Percentiles rank a stretch among this genome's conserved stretches.
phyloP scores from a whole-genome alignment of 2,113 vertebrate species.

The Varanus salvator region DNA sequence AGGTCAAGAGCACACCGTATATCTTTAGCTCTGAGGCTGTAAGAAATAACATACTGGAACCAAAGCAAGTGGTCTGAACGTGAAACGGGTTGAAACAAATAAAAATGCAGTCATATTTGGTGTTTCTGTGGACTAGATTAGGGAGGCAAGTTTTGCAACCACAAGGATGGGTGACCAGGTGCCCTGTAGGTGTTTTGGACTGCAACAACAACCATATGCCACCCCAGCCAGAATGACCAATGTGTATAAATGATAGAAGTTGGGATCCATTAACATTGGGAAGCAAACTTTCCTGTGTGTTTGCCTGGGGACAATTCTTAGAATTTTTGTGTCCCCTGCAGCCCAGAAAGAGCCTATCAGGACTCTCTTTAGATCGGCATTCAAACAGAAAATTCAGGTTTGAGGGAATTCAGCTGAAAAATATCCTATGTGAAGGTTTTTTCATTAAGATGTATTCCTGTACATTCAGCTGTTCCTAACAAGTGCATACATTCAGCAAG shows the following conservation, averaged over 20 bases:
- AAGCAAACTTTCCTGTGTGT: no score
- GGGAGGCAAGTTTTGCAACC: background rate
- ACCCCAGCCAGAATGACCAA: no score
- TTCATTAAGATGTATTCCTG: background rate
- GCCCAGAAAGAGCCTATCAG: background rate
- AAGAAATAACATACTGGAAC: background rate
- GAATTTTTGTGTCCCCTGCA: no score
- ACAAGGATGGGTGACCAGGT: no score
- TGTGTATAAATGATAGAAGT: no score
- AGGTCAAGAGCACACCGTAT: background rate
- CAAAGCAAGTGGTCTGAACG: background rate
- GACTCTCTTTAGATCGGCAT: no score
- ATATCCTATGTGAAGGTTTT: no score
- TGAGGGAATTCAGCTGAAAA: background rate
- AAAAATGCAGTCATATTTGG: background rate
- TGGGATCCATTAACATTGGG: no score
- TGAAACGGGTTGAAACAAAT: no score
- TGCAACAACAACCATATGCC: no score
- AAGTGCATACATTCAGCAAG: background rate
- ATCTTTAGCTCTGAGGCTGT: background rate
- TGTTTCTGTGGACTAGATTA: background rate
- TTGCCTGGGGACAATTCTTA: no score
- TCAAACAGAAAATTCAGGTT: background rate
- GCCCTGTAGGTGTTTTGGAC: no score
- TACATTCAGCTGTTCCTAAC: background rate